A percentile compares a stretch with the other conserved stretches of the same genome.
phyloP scores from a whole-genome alignment of 2,888 invertebrate species.

The Priocnemis perturbator region DNA sequence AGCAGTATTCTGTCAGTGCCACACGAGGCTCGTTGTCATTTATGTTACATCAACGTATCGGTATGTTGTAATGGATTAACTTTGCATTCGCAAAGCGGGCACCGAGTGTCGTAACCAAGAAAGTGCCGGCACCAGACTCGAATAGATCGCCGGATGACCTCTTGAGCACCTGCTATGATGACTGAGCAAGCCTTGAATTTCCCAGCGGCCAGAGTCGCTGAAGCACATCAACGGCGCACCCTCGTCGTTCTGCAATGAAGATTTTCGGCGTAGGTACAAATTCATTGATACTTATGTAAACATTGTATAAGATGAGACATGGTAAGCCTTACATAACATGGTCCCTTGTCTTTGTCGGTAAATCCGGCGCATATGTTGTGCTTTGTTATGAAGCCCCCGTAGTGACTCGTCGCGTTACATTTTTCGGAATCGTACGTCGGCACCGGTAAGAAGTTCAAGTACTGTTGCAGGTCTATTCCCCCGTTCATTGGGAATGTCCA shows the following conservation, averaged over 20 bases:
- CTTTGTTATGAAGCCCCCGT: constrained; percentile 78
- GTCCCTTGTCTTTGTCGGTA: constrained; percentile 77
- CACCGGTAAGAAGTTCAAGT: constrained; percentile 77
- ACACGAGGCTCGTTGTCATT: too few relatives aligned
- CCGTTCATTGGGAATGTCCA: constrained; percentile 77
- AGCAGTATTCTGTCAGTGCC: too few relatives aligned
- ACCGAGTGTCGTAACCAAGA: constrained; percentile 71
- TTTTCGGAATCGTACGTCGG: constrained; percentile 77
- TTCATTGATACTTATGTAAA: constrained; percentile 10
- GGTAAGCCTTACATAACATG: constrained; percentile 79
- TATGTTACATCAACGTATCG: too few relatives aligned
- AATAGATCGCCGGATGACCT: constrained; percentile 79
- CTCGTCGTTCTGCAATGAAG: constrained; percentile 78
- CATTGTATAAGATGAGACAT: constrained; percentile 1
- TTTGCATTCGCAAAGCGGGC: constrained; percentile 67
- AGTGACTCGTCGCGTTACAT: constrained; percentile 81
- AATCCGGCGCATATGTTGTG: constrained; percentile 80
- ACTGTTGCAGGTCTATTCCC: constrained; percentile 75
- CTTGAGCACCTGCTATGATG: constrained; percentile 80
- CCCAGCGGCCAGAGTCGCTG: constrained; percentile 78
- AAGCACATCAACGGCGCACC: constrained; percentile 82
- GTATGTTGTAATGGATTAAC: constrained; percentile 45
- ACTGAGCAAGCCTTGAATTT: constrained; percentile 79
- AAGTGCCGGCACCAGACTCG: constrained; percentile 68
- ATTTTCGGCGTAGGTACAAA: not conserved